Percentiles rank a stretch among this genome's conserved stretches.
These are phyloP conservation scores for Geotria australis DNA, from an alignment of 2,797 vertebrate genomes.

Conservation along the genomic window DNA sequence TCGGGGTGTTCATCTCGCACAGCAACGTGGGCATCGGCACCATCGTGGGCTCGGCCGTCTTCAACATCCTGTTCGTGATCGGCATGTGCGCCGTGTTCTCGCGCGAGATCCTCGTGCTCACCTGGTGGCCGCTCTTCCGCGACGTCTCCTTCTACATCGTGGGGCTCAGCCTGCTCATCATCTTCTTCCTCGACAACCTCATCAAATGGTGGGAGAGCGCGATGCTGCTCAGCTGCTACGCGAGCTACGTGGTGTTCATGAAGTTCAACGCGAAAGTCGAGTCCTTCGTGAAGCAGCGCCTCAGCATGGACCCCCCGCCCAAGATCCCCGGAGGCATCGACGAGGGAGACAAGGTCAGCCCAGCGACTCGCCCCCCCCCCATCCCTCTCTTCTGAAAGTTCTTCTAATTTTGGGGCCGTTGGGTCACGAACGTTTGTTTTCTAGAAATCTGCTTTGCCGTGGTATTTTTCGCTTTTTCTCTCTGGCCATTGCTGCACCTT, in stretches of 20 bases:
- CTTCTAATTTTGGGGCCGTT: no score
- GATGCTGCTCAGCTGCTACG: slow-evolving; percentile 34
- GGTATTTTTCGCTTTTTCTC: no score
- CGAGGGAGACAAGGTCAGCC: background rate
- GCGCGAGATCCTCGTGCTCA: slow-evolving; percentile 76
- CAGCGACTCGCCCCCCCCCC: no score
- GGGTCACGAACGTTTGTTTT: no score
- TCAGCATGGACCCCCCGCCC: slow-evolving; percentile 30
- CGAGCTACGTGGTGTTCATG: slow-evolving; percentile 76
- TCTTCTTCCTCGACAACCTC: slow-evolving; percentile 87
- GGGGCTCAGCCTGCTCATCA: slow-evolving; percentile 73
- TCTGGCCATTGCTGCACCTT: no score
- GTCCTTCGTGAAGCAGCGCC: slow-evolving; percentile 31
- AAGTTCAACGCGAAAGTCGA: slow-evolving; percentile 67
- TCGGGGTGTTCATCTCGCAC: slow-evolving; percentile 87
- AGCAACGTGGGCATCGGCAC: slow-evolving; percentile 97
- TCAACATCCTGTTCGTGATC: slow-evolving; percentile 96
- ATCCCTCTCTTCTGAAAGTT: no score
- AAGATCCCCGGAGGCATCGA: background rate
- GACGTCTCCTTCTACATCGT: slow-evolving; percentile 93
- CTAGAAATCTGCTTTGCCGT: no score
- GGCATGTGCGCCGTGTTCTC: slow-evolving; percentile 98
- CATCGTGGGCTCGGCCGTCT: slow-evolving; percentile 88
- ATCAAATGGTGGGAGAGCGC: slow-evolving; percentile 74
- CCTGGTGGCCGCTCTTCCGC: slow-evolving; percentile 96